These are phyloP conservation scores for Aix galericulata DNA, from an alignment of 2,113 vertebrate genomes.

Conservation along the genomic window DNA sequence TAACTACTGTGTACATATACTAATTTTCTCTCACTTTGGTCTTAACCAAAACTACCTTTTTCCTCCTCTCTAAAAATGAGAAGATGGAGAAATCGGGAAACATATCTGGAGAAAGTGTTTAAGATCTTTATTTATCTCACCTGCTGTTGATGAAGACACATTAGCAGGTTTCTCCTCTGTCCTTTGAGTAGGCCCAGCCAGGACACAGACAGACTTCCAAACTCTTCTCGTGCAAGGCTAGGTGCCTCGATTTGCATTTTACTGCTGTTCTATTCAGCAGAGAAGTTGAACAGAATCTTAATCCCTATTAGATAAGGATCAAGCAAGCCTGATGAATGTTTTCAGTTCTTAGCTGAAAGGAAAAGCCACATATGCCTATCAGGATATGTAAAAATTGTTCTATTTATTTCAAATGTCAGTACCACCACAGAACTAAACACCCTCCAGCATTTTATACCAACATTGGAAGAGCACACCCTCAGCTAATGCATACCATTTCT, in stretches of 20 bases:
- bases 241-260: background rate
- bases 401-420: background rate
- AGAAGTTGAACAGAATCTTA: background rate
- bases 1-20: background rate
- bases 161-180: background rate
- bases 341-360: background rate
- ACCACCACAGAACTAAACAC: background rate
- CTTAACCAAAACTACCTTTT: background rate
- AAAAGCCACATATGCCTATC: background rate
- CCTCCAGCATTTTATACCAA: background rate
- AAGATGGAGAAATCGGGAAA: background rate
- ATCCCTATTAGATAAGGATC: background rate
- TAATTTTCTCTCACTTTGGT: background rate
- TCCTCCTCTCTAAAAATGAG: background rate
- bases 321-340: background rate
- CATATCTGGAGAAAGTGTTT: background rate
- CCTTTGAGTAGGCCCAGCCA: background rate
- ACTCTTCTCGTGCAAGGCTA: background rate
- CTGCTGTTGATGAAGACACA: background rate
- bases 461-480: background rate
- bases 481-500: background rate
- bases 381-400: background rate
- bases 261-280: background rate
- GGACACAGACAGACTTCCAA: background rate
- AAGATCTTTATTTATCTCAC: background rate